Base-by-base conservation (phyloP, 2,888 invertebrate genomes). In the Drosophila rubida region DNA sequence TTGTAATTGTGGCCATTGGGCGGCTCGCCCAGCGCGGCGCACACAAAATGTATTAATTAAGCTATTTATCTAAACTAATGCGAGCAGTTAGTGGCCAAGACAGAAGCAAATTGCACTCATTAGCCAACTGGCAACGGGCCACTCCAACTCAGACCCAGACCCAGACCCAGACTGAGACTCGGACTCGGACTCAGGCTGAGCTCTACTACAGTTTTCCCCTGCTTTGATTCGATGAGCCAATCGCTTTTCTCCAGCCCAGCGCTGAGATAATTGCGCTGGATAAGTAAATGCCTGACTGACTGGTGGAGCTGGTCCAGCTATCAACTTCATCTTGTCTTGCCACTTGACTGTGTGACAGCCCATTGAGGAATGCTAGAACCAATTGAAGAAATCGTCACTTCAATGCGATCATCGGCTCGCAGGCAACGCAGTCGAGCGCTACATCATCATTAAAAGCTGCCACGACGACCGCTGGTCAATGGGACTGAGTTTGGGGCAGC, bases 1-100 rank as follows among this genome's bases (percentile, higher is more conserved):
- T 80, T 81, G 84, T 86, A 86, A 86, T 81, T 83, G 84, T 78
- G 69, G 73, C 66, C 63, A 61, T 63, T 58, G 75, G 60, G 35
- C 30, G 22, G 22, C 4, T 32, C 22, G 68, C 42, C 49, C 64
- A 46, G 35, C 45, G 78, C 48, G 69, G 50, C 44, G 58, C 74
- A 54, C 58, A 80, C 80, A 74, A 78, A 82, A 85, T 80, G 85
- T 87, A 87, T 84, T 84, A 87, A 84, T 87, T 84, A 84, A 84
- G 87, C 83, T 85, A 84, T 84, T 84, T 84, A 84, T 84, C 83
- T 87, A 84, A 87, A 84, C 83, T 84, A 84, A 84, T 84, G 87
- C 87, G 87, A 84, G 83, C 87, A 82, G 87, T 84, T 84, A 84
- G 87, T 80, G 78, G 83, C 78, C 87, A 84, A 84, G 83, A 84